Evolutionary conservation across 37 sponge, comb jelly and placozoan species (phyloP), one percentile per base, ranked within the genome.

Genomic region (Diacarnus erythraeanus): DNA sequence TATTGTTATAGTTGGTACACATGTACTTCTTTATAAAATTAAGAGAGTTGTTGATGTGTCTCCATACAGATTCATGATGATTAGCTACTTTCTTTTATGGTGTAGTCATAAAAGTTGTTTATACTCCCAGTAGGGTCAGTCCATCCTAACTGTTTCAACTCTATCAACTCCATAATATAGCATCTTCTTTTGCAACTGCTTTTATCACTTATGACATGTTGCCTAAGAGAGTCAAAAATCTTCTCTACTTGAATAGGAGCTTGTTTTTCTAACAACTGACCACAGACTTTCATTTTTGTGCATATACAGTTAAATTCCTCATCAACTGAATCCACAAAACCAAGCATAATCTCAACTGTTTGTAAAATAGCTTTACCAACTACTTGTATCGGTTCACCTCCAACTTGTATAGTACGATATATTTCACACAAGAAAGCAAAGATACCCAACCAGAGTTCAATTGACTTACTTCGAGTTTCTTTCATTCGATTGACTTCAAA

Each of bases 241-340:
- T 44, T 21, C 21, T 41, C 60, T 15, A 74, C 22, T 34, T 44
- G 6, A 2, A 54, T 61, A 35, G 76, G 64, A 34, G 56, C 4
- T 39, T 36, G 8, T 15, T 42, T 69, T 36, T 87, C 92, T 0
- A 92, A 35, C 1, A 40, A 27, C 15, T 76, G 38, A 17, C 89
- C 93, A 77, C 85, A 80, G 20, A 42, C 31, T 59, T 92, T 92
- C 54, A 92, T 29, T 0, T 42, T 43, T 3, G 61, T 23, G 74
- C 93, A 88, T 0, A 88, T 73, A 69, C 89, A 88, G 5, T 92
- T 86, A 54, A 92, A 40, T 64, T 92, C 93, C 74, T 92, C 93
- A 64, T 81, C 85, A n/a, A 65, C 54, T 34, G 47, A 27, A 39
- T 92, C 89, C 1, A 42, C 37, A 20, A 58, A 64, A n/a, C 77